Percentiles rank a stretch among this genome's conserved stretches.
Evolutionary conservation across 2,113 vertebrate genomes (phyloP).

Genomic region (Charina bottae): DNA sequence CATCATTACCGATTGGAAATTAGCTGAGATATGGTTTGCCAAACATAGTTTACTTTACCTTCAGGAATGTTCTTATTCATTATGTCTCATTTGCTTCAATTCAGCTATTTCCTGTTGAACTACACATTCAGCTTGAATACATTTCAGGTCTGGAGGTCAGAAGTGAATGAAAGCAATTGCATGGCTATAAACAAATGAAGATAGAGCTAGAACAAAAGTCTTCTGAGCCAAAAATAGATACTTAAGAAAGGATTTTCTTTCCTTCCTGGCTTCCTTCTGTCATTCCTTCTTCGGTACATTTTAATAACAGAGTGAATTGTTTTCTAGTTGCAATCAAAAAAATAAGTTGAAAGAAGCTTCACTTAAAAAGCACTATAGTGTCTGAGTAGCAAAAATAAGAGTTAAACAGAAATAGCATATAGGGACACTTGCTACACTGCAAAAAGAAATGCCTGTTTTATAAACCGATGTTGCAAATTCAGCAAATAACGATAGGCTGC

Average conservation of each 20-base stretch:
- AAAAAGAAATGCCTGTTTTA: neutral
- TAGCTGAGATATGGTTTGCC: neutral
- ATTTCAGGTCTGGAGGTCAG: neutral
- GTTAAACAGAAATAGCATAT: neutral
- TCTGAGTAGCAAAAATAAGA: neutral
- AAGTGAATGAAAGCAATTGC: neutral
- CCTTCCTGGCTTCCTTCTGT: neutral
- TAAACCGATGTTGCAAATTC: neutral
- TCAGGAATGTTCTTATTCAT: neutral
- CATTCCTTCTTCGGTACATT: neutral
- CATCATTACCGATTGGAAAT: neutral
- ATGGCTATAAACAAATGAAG: constrained; percentile 1
- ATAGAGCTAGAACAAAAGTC: neutral
- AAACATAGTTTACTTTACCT: neutral
- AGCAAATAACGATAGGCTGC: neutral
- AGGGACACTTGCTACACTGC: neutral
- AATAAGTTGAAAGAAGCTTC: neutral
- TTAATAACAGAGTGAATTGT: neutral
- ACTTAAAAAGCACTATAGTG: neutral
- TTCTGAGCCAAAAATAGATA: neutral
- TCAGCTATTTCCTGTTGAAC: neutral
- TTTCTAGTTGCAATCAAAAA: neutral
- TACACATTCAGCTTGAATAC: neutral
- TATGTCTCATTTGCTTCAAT: neutral
- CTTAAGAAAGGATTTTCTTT: neutral